Base-by-base conservation (phyloP, 2,888 invertebrate genomes). In the Callyntrura guangdongensis region DNA sequence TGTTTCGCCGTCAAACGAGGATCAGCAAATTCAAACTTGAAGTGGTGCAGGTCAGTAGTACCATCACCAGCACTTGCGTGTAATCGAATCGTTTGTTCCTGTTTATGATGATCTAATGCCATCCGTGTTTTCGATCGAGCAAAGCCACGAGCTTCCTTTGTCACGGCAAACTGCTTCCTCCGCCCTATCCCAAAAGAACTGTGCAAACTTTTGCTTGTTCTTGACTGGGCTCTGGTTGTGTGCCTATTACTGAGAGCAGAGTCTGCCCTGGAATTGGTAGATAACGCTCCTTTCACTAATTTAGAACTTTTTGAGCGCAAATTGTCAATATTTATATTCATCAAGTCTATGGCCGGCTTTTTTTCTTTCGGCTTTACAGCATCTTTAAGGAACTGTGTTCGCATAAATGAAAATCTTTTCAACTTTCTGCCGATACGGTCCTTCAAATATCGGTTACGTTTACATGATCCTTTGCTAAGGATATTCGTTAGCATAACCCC, bases 1-100 rank as follows among this genome's bases (percentile, higher is more conserved):
- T 72, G 69, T 56, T 72, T 59, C 0, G 79, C 49, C 0, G 82
- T 82, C 14, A 86, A n/a, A 25, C 72, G 69, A 17, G 69, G 79
- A 36, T 82, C 86, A 6, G 74, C 74, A 69, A 90, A 82, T 22
- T 90, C 82, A 53, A 81, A 90, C n/a, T 86, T 82, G 64, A 90
- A 90, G 6, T 86, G 56, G 12, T 69, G 53, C 61, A 89, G 56
- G 61, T 83, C 22, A 12, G 82, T 59, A 12, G 82, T 59, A 20
- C 20, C 17, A 8, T 56, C 61, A 3, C 11, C 20, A 0, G 12
- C 5, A 56, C 4, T n/a, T 8, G 22, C 27, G 9, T 53, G 36
- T 5, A 74, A 61, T 14, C 12, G 36, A 61, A 74, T 74, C 36
- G 6, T 69, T 17, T 56, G 61, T 8, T 81, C 69, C 12, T 49